phyloP scores from a whole-genome alignment of 2,113 vertebrate species.

The Solea solea region DNA sequence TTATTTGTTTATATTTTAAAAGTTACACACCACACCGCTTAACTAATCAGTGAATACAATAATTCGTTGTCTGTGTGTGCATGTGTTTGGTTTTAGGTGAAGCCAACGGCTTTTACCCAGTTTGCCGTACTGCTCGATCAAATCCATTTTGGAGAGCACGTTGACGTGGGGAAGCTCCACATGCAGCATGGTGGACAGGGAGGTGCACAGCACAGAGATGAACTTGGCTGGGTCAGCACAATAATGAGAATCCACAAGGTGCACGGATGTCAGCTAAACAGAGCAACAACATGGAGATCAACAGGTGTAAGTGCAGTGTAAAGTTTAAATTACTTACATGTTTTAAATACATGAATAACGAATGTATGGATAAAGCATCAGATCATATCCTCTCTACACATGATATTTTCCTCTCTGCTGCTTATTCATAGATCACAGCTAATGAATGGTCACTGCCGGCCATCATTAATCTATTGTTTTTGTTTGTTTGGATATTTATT shows the following conservation, averaged over 20 bases:
- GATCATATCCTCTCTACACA: background rate
- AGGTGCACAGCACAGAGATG: conserved; percentile 96
- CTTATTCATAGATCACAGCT: no score
- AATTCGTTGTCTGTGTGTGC: background rate
- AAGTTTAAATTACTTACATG: background rate
- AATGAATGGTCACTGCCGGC: no score
- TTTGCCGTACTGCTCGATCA: conserved; percentile 95
- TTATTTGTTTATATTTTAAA: no score
- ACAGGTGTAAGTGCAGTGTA: background rate
- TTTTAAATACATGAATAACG: no score
- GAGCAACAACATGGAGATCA: background rate
- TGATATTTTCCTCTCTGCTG: no score
- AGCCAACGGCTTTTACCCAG: conserved; percentile 80
- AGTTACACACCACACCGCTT: no score
- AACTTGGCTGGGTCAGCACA: conserved; percentile 97
- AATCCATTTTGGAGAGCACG: conserved; percentile 97
- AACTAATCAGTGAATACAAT: no score
- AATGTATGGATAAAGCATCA: background rate
- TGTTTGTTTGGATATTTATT: no score
- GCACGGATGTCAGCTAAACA: conserved; percentile 90
- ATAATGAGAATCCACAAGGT: conserved; percentile 98
- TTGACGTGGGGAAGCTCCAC: conserved; percentile 97
- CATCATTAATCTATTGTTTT: no score
- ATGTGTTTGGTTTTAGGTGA: background rate
- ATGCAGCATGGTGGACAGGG: conserved; percentile 95